These are phyloP conservation scores for Lonchura striata DNA, from an alignment of 2,113 vertebrate genomes.

Conservation along the genomic window DNA sequence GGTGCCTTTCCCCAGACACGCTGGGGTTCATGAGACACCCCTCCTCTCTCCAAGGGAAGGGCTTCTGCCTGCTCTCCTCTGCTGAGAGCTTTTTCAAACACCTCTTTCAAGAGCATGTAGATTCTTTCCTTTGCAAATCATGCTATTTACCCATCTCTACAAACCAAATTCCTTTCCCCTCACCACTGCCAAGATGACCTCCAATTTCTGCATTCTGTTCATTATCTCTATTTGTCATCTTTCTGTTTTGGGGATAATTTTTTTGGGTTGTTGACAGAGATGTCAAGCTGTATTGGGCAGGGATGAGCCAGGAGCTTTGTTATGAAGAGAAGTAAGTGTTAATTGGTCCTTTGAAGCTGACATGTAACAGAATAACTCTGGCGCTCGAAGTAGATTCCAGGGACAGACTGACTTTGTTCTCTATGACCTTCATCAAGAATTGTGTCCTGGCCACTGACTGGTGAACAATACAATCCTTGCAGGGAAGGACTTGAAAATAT, in stretches of 20 bases:
- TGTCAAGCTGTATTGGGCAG: neutral
- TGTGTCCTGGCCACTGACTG: neutral
- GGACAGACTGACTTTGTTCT: neutral
- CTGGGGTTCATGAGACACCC: neutral
- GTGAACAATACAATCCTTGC: neutral
- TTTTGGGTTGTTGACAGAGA: neutral
- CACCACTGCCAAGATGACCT: neutral
- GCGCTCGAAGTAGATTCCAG: neutral
- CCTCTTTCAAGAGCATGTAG: neutral
- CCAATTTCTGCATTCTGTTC: neutral
- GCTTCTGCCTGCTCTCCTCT: neutral
- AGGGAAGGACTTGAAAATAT: neutral
- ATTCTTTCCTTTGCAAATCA: neutral
- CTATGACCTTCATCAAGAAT: neutral
- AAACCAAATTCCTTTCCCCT: neutral
- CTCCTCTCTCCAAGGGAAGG: neutral
- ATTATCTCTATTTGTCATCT: neutral
- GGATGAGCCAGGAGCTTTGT: neutral
- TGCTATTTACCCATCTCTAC: neutral
- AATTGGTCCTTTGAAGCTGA: neutral
- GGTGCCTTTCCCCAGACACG: neutral
- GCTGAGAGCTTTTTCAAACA: neutral
- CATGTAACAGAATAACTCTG: neutral
- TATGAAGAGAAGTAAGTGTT: neutral
- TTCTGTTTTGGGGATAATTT: neutral